phyloP scores from a whole-genome alignment of 1,140 invertebrate species.

The Drepana arcuata region DNA sequence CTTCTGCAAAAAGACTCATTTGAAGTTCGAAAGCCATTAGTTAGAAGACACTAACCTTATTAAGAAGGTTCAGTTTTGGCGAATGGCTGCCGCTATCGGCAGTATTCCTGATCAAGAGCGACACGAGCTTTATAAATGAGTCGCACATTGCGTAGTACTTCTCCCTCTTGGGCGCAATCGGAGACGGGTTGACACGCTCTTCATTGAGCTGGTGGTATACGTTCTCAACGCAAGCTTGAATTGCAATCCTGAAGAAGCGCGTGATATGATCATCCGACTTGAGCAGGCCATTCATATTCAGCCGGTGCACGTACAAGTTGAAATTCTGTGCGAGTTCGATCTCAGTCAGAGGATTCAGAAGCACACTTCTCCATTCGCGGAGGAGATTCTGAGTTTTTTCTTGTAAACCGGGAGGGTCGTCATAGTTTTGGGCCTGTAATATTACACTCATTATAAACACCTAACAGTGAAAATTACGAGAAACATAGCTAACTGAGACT shows the following conservation, averaged over 20 bases:
- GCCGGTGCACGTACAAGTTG: constrained; percentile 93
- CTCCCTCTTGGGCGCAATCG: constrained; percentile 78
- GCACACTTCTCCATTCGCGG: constrained; percentile 95
- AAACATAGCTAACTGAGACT: too few species aligned
- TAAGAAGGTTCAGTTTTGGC: constrained; percentile 96
- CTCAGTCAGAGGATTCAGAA: constrained; percentile 79
- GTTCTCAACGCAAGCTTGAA: constrained; percentile 96
- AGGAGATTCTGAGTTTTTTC: constrained; percentile 96
- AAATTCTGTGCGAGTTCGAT: constrained; percentile 96
- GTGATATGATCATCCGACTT: constrained; percentile 98
- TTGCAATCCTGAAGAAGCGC: constrained; percentile 96
- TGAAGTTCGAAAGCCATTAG: too few species aligned
- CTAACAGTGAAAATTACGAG: too few species aligned
- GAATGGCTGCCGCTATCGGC: constrained; percentile 90
- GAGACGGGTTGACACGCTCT: constrained; percentile 56
- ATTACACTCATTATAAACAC: too few species aligned
- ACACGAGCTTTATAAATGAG: constrained; percentile 94
- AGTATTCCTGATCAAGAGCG: constrained; percentile 96
- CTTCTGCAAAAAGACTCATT: too few species aligned
- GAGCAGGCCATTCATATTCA: constrained; percentile 96
- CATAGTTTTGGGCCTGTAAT: constrained; percentile 86
- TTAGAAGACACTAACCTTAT: constrained; percentile 89
- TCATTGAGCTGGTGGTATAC: constrained; percentile 86
- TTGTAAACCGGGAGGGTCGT: constrained; percentile 93
- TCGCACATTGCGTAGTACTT: constrained; percentile 98